Percentiles rank a stretch among this genome's conserved stretches.
Conservation (phyloP, 2,113 vertebrate species). For the Lates calcarifer region DNA sequence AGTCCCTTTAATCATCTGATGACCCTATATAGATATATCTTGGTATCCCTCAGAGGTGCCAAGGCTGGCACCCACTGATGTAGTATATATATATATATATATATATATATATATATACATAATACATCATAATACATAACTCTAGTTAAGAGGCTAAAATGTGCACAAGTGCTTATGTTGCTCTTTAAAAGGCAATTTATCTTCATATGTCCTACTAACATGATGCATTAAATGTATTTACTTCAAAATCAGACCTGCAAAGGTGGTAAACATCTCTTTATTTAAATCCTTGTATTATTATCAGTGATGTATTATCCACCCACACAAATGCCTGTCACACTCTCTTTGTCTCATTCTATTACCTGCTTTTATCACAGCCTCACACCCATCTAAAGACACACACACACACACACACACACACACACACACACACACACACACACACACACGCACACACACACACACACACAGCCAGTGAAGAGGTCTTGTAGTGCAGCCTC, state of each 20-base stretch:
- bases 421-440: conserved; percentile 5
- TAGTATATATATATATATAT: too few species aligned
- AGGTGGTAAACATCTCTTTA: background rate
- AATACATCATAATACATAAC: too few species aligned
- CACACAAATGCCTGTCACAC: background rate
- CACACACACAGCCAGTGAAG: background rate
- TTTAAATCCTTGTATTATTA: background rate
- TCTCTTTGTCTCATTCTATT: conserved; percentile 12
- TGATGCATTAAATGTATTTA: background rate
- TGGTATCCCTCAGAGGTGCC: background rate
- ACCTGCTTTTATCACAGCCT: conserved; percentile 10
- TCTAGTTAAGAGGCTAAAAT: background rate
- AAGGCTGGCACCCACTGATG: background rate
- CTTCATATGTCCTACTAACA: background rate
- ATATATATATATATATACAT: too few species aligned
- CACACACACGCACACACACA: conserved; percentile 5
- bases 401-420: background rate
- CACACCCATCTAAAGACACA: conserved; percentile 18
- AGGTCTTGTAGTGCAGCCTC: background rate
- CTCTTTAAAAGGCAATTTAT: background rate
- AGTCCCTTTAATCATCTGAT: background rate
- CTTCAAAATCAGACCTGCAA: background rate
- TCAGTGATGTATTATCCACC: background rate
- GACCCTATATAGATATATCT: background rate
- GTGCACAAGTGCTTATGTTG: background rate